Evolutionary conservation across 1,140 invertebrate genomes (phyloP), one percentile per base, ranked within the genome.

Genomic region (Phenacoccus solenopsis): DNA sequence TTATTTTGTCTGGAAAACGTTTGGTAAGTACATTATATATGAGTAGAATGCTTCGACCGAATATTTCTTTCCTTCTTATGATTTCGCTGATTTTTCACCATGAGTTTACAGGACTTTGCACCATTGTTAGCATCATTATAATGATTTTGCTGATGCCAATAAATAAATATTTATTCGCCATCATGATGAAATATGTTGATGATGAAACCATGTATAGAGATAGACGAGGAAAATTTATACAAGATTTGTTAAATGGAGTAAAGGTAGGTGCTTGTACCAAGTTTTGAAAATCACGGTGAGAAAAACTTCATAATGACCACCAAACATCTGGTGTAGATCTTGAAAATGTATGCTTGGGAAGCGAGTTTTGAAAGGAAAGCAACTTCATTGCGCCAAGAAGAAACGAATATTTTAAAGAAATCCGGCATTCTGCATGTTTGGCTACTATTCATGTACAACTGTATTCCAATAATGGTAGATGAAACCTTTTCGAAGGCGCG

Each of bases 381-480:
- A 74, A 78, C 91, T 72, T 86, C 88, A 76, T 93, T 94, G 71
- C 83, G 92, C 75, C 83, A 85, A 69, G 92, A 91, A 77, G 91
- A 94, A 82, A 87, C 94, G 74, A 81, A 89, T 74, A 89, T 92
- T 10, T 81, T 95, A 27, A 91, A 88, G 78, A 82, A 90, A 74
- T 84, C 91, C 0, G 92, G 91, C 0, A 94, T 94, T 80, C 80
- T 94, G 13, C 93, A 94, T 82, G 90, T 93, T 24, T 86, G 86
- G 25, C 93, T 91, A 13, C 91, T 92, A 56, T 96, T 98, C 78
- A 88, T 95, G 72, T 98, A 94, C 93, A 91, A 90, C 1, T 96
- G 91, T 80, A 94, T 94, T 12, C 95, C 95, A 21, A 96, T 96
- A 79, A 82, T 98, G 87, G 95, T 98, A 83, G 85, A 86, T 32